A percentile compares a stretch with the other conserved stretches of the same genome.
phyloP scores from a whole-genome alignment of 1,140 invertebrate species.

The Cydia fagiglandana region DNA sequence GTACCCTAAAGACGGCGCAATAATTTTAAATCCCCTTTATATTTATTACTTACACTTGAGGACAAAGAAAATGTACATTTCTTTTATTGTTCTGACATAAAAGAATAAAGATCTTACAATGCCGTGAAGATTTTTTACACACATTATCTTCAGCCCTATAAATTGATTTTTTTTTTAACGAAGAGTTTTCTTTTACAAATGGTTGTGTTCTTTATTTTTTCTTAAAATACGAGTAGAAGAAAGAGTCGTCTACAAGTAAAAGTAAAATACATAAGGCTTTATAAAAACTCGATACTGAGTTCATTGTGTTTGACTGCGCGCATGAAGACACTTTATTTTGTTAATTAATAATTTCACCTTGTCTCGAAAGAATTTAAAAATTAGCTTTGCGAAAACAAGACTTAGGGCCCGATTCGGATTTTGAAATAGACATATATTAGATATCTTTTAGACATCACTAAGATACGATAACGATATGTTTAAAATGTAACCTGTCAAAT shows the following conservation, averaged over 20 bases:
- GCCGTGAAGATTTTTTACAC: slow-evolving; percentile 22
- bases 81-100: slow-evolving; percentile 27
- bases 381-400: not conserved
- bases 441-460: too few relatives aligned
- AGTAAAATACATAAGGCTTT: too few relatives aligned
- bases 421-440: too few relatives aligned
- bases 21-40: slow-evolving; percentile 30
- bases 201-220: not conserved
- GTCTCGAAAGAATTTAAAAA: not conserved
- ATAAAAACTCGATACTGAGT: too few relatives aligned
- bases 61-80: slow-evolving; percentile 22
- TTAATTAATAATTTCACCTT: not conserved
- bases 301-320: too few relatives aligned
- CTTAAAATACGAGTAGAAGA: too few relatives aligned
- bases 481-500: too few relatives aligned
- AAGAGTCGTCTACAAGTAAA: too few relatives aligned
- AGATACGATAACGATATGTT: too few relatives aligned
- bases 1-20: slow-evolving; percentile 16
- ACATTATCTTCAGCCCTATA: not conserved
- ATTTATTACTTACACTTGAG: slow-evolving; percentile 29
- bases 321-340: not conserved
- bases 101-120: slow-evolving; percentile 25
- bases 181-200: not conserved
- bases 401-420: too few relatives aligned
- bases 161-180: slow-evolving; percentile 1